Evolutionary conservation across 2,113 vertebrate genomes (phyloP), one percentile per base, ranked within the genome.

Genomic region (Leuciscus idus): DNA sequence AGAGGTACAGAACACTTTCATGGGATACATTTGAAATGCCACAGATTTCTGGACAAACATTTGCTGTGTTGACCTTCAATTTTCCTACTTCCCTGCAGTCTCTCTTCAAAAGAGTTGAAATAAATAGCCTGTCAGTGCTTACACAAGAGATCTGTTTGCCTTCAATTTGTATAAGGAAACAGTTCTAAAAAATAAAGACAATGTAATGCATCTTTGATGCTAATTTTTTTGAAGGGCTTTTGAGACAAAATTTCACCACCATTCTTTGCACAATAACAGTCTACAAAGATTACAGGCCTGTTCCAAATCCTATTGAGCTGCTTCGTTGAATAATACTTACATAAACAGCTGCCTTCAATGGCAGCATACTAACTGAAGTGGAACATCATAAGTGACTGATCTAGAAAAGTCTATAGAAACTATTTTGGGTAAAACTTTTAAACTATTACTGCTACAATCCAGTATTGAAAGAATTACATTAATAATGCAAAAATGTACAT

Each of bases 71-170:
- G 89, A 89, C 86, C 90, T 89, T 85, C 61, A 75, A 59, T 86
- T 88, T 73, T 61, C 48, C 57, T 82, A 81, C 72, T 82, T 84
- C 77, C n/a, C 78, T 33, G 11, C 46, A 21, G 61, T 91, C 80
- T 86, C 78, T 87, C 87, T 91, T 90, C 89, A 74, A 88, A 81
- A 87, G 89, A 90, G 82, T 87, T 84, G 88, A 88, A 89, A 90
- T 13, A 75, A 50, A 70, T 36, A 75, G 11, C 13, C n/a, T 48
- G n/a, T 17, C 46, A 50, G 73, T 28, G 46, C 13, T 30, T 2
- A 19, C 12, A 76, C 72, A 52, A 9, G 74, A n/a, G 17, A 59
- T 19, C 17, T 33, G 4, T 55, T 55, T 30, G 48, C 30, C 48
- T 55, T 59, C 19, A 21, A 2, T 21, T 57, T 57, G 19, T 57